These are phyloP conservation scores for Eleginops maclovinus DNA, from an alignment of 2,113 vertebrate species.

Conservation along the genomic window DNA sequence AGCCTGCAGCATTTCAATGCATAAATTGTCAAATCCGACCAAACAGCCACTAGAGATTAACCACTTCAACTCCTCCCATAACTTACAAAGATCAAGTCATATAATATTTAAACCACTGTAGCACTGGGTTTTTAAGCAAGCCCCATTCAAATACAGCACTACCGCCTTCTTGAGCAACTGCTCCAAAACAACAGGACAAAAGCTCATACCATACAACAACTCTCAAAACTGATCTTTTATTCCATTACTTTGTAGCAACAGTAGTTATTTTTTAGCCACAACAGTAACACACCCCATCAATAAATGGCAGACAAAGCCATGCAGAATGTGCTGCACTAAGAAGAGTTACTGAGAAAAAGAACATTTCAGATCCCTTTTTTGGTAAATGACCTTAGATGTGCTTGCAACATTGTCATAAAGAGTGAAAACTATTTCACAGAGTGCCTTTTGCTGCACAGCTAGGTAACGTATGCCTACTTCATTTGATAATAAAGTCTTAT, in stretches of 20 bases:
- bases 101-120: background rate
- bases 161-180: background rate
- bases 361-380: too few species aligned
- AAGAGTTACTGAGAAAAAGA: background rate
- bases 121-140: background rate
- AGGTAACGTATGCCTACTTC: background rate
- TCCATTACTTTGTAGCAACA: background rate
- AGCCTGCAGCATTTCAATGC: slow-evolving; percentile 36
- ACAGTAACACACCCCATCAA: background rate
- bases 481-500: background rate
- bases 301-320: slow-evolving; percentile 3
- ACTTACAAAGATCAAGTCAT: background rate
- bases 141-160: too few species aligned
- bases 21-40: background rate
- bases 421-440: background rate
- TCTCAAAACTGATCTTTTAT: slow-evolving; percentile 18
- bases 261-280: slow-evolving; percentile 35
- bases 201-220: background rate
- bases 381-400: background rate
- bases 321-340: background rate
- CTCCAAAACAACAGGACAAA: background rate
- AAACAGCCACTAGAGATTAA: background rate
- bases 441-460: background rate
- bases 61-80: background rate
- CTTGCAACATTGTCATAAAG: background rate